These are phyloP conservation scores for Deroplatys truncata DNA, from an alignment of 2,888 invertebrate species.

Conservation along the genomic window DNA sequence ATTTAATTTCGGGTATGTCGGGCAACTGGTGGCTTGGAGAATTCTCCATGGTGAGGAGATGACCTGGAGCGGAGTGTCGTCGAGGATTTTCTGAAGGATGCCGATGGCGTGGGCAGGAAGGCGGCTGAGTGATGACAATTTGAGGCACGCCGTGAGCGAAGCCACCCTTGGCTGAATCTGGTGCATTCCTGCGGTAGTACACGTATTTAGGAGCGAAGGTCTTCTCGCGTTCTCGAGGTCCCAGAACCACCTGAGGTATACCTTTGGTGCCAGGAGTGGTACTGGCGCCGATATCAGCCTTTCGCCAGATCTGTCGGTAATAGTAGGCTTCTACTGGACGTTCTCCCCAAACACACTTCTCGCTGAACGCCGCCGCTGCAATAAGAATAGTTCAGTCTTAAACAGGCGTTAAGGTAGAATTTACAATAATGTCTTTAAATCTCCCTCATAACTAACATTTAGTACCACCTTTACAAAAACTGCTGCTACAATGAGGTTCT, in stretches of 20 bases:
- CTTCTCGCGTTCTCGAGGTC: slow-evolving; percentile 16
- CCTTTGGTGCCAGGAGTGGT: not conserved
- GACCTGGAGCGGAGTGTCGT: slow-evolving; percentile 22
- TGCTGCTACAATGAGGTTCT: too few species aligned
- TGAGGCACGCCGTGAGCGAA: slow-evolving; percentile 12
- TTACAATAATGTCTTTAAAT: too few species aligned
- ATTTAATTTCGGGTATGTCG: not conserved
- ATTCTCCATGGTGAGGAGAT: not conserved
- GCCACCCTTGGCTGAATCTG: not conserved
- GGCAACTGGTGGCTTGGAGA: not conserved
- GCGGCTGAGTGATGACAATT: slow-evolving; percentile 14
- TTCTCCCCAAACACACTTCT: slow-evolving; percentile 30
- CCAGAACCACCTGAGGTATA: not conserved
- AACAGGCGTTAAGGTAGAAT: too few species aligned
- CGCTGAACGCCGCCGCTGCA: slow-evolving; percentile 29
- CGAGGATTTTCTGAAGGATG: not conserved
- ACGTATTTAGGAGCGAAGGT: slow-evolving; percentile 29
- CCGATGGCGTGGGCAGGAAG: not conserved
- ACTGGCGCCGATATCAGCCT: not conserved
- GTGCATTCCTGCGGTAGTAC: slow-evolving; percentile 16
- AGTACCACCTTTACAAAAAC: too few species aligned
- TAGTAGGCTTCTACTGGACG: slow-evolving; percentile 29
- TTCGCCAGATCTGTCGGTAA: slow-evolving; percentile 26
- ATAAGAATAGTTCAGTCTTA: not conserved
- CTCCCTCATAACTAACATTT: too few species aligned